Conservation (phyloP, 2,113 vertebrate genomes). For the Clupea harengus region DNA sequence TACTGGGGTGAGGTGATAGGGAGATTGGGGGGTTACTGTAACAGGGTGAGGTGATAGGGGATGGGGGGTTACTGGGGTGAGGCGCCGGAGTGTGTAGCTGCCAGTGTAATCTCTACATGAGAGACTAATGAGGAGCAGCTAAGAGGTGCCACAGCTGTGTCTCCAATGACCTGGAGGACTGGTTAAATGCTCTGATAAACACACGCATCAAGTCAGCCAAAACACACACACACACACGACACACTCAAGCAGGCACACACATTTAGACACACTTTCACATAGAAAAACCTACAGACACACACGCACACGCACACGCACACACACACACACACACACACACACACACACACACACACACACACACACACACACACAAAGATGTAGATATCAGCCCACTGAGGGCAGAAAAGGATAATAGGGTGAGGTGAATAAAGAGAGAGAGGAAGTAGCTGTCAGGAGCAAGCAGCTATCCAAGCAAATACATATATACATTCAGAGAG, state of each 20-base stretch:
- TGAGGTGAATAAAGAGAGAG: not conserved
- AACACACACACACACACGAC: not conserved
- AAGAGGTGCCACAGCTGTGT: not conserved
- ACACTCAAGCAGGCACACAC: not conserved
- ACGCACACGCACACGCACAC: too few species aligned
- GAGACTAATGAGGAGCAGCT: not conserved
- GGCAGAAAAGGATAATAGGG: too few species aligned
- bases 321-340: not conserved
- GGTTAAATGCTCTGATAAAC: constrained; percentile 7
- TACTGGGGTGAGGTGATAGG: too few species aligned
- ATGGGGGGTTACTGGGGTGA: not conserved
- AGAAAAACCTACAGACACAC: too few species aligned
- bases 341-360: not conserved
- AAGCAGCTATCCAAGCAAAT: too few species aligned
- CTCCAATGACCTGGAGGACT: constrained; percentile 5
- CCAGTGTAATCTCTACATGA: not conserved
- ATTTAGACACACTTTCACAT: not conserved
- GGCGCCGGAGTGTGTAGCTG: not conserved
- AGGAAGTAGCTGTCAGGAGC: too few species aligned
- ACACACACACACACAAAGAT: constrained; percentile 22
- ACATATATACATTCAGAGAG: too few species aligned
- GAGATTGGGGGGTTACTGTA: too few species aligned
- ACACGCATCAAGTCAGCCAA: not conserved
- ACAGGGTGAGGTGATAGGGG: not conserved
- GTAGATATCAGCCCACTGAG: not conserved